These are phyloP conservation scores for Ophraella communa DNA, from an alignment of 2,888 invertebrate species.

Conservation along the genomic window DNA sequence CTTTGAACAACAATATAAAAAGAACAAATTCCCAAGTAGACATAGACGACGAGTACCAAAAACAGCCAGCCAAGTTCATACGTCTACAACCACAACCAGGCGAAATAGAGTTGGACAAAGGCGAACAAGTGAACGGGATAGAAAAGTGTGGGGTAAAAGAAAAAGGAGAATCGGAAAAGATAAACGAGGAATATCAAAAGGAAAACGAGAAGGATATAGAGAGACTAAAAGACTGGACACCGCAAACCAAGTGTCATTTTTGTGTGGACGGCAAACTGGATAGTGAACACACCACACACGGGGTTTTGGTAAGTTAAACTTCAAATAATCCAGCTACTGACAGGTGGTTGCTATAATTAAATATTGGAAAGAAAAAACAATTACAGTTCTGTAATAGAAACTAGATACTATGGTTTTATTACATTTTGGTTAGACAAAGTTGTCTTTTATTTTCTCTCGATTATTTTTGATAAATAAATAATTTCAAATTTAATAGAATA, in stretches of 20 bases:
- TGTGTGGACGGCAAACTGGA: slow-evolving; percentile 78
- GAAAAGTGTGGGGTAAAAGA: slow-evolving; percentile 41
- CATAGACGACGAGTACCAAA: slow-evolving; percentile 44
- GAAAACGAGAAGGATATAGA: slow-evolving; percentile 49
- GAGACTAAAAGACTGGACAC: slow-evolving; percentile 74
- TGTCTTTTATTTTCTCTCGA: no score
- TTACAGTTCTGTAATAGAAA: no score
- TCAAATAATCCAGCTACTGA: no score
- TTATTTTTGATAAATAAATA: no score
- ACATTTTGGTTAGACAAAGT: no score
- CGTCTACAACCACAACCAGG: slow-evolving; percentile 38
- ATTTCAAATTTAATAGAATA: no score
- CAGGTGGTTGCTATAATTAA: no score
- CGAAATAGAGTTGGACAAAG: slow-evolving; percentile 36
- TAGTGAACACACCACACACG: slow-evolving; percentile 63
- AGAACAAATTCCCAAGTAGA: slow-evolving; percentile 51
- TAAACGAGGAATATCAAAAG: slow-evolving; percentile 42
- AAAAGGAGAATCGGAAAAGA: slow-evolving; percentile 45
- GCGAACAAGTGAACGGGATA: slow-evolving; percentile 40
- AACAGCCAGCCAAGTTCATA: slow-evolving; percentile 31
- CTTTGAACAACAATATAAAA: slow-evolving; percentile 60
- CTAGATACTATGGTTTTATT: no score
- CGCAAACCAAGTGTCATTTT: slow-evolving; percentile 81
- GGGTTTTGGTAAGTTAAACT: slow-evolving; percentile 64
- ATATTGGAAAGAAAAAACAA: no score